Base-by-base conservation (phyloP, 2,888 invertebrate species). In the Platerodrilus igneus region DNA sequence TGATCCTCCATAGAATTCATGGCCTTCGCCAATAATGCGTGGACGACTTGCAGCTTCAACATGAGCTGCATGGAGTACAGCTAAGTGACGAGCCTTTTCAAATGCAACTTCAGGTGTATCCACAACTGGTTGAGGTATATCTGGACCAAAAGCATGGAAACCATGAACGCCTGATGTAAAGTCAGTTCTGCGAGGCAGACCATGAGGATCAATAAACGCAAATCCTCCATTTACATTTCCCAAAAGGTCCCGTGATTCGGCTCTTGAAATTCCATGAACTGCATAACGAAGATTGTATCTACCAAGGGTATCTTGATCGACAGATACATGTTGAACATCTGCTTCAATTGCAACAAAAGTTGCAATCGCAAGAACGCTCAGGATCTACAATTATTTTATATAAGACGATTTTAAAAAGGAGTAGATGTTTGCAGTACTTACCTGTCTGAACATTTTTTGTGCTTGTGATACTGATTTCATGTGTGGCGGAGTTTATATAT, bases 31-130 rank as follows among this genome's bases (percentile, higher is more conserved):
- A n/a, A n/a, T n/a, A 21, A 16, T 13, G 33, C 22, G 18, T 37
- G n/a, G 42, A 45, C 5, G 48, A 28, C 20, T 36, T 25, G 38
- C 35, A 19, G 36, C 30, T 23, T n/a, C n/a, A n/a, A 27, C 18
- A 4, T 37, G 26, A n/a, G 45, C 33, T 9, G 30, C 31, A 3
- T 37, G 10, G 31, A 38, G 35, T 19, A 39, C 28, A 10, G 36
- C 41, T 8, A 51, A 36, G 38, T 55, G 53, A 16, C 49, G 44
- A 20, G 49, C 47, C 17, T 48, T 48, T 11, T 56, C 56, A 4
- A 36, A 27, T 4, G 48, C 47, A 4, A 58, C 57, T 46, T 60
- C 58, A 2, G 54, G 51, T 4, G 56, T 56, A 11, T 58, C 58
- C 7, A 35, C 19, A 2, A 56, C 56, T 9, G 52, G 43, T n/a